These are phyloP conservation scores for Stenchaetothrips biformis DNA, from an alignment of 2,888 invertebrate species.

Conservation along the genomic window DNA sequence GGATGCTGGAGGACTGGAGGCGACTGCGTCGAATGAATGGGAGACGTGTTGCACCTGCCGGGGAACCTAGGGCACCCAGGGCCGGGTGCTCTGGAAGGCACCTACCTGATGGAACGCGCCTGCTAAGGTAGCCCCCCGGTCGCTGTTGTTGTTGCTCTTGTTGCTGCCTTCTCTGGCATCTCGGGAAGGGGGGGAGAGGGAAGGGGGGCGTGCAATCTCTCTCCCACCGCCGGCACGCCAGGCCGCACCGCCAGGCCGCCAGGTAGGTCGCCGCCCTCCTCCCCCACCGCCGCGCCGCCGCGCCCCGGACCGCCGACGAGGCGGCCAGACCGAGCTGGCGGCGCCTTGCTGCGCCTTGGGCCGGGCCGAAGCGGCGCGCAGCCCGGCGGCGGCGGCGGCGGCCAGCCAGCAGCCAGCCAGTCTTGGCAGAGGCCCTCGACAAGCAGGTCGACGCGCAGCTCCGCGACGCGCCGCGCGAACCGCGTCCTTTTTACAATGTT, in stretches of 20 bases:
- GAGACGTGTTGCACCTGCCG: no score
- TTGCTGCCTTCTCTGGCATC: background rate
- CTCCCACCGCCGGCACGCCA: background rate
- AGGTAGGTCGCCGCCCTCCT: background rate
- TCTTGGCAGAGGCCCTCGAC: background rate
- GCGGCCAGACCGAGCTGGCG: constrained; percentile 2
- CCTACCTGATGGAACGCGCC: no score
- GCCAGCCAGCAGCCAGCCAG: constrained; percentile 7
- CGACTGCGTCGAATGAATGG: no score
- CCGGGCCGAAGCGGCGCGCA: background rate
- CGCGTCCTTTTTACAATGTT: background rate
- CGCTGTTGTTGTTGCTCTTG: background rate
- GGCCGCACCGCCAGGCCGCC: background rate
- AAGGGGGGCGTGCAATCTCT: no score
- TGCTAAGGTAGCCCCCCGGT: no score
- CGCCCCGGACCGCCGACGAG: background rate
- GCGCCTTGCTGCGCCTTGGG: no score
- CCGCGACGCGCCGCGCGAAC: constrained; percentile 4
- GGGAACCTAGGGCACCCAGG: no score
- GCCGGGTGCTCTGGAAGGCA: no score
- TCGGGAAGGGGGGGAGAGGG: no score
- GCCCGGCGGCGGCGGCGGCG: background rate
- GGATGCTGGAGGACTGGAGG: no score
- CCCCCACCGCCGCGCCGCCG: background rate
- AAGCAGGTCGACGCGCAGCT: constrained; percentile 1